Percentiles rank a stretch among this genome's conserved stretches.
Evolutionary conservation across 1,140 invertebrate species (phyloP).

Genomic region (Lysiphlebus fabarum): DNA sequence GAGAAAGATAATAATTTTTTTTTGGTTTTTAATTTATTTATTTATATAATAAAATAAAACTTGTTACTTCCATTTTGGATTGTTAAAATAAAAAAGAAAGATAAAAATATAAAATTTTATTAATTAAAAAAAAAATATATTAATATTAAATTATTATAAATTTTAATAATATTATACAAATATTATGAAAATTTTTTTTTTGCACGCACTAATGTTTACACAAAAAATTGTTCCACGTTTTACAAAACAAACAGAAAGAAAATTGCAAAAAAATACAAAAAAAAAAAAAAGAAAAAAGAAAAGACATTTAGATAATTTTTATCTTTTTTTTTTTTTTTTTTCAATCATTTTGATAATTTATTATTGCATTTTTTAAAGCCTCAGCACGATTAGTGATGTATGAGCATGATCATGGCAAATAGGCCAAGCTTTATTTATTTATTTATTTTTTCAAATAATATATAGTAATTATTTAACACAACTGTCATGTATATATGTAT

Average conservation of each 20-base stretch:
- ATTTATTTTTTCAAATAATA: background rate
- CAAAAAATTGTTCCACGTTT: background rate
- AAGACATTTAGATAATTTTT: background rate
- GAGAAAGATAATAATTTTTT: conserved; percentile 18
- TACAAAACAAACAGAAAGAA: background rate
- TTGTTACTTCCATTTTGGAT: conserved; percentile 11
- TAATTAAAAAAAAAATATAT: background rate
- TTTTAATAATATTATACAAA: background rate
- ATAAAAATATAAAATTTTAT: background rate
- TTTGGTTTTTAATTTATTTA: no score
- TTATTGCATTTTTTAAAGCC: conserved; percentile 8
- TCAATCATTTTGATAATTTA: conserved; percentile 4
- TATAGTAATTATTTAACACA: background rate
- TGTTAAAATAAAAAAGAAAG: conserved; percentile 6
- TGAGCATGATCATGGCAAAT: conserved; percentile 18
- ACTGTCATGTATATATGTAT: conserved; percentile 27
- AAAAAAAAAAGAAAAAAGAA: background rate
- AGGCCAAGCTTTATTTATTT: conserved; percentile 21
- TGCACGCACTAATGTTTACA: conserved; percentile 13
- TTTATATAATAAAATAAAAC: conserved; percentile 14
- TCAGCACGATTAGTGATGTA: conserved; percentile 2
- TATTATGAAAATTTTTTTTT: background rate
- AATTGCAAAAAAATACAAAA: background rate
- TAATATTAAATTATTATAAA: background rate
- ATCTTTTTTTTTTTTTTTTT: background rate